Percentiles rank a stretch among this genome's conserved stretches.
These are phyloP conservation scores for Pollicipes pollicipes DNA, from an alignment of 1,140 invertebrate genomes.

Conservation along the genomic window DNA sequence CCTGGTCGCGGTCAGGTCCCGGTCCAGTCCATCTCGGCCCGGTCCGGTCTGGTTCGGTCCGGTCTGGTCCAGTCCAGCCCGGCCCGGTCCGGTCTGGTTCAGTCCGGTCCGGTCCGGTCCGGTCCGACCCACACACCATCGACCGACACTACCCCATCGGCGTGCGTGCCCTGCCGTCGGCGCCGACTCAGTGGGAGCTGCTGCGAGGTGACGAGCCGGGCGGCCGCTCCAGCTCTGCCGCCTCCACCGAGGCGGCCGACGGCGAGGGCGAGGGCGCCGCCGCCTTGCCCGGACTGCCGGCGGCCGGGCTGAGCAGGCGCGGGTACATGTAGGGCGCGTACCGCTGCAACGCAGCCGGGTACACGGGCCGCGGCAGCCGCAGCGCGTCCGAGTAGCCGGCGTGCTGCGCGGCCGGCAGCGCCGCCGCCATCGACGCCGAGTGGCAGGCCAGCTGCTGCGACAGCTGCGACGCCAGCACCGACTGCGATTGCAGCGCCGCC, in stretches of 20 bases:
- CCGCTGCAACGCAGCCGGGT: not conserved
- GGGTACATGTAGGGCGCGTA: not conserved
- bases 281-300: not conserved
- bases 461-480: not conserved
- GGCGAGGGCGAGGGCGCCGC: not conserved
- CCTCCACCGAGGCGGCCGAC: not conserved
- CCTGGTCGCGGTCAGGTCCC: too few species aligned
- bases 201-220: not conserved
- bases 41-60: too few species aligned
- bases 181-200: not conserved
- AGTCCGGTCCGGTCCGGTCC: too few species aligned
- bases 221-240: not conserved
- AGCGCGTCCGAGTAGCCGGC: not conserved
- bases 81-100: too few species aligned
- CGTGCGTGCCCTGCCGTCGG: too few species aligned
- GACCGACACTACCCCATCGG: too few species aligned
- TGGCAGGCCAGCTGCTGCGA: not conserved
- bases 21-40: too few species aligned
- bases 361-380: not conserved
- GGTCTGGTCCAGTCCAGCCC: too few species aligned
- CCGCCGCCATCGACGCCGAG: not conserved
- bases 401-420: too few species aligned
- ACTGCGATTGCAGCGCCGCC: constrained; percentile 4
- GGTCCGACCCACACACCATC: too few species aligned
- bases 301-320: not conserved